phyloP scores from a whole-genome alignment of 2,113 vertebrate species.

The Marcusenius ussheri region DNA sequence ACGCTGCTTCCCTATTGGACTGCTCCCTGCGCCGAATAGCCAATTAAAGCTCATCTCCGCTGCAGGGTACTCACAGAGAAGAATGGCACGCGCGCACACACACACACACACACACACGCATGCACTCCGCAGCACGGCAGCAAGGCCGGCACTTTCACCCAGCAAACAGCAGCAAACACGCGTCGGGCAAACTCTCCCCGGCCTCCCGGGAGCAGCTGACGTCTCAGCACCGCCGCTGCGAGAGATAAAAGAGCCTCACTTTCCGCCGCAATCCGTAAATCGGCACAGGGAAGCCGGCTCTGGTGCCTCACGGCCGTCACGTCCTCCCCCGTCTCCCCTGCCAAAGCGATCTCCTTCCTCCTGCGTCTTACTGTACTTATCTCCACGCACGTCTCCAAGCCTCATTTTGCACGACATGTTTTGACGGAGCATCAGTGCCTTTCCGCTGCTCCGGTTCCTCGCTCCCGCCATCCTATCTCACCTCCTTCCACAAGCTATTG shows the following conservation, averaged over 20 bases:
- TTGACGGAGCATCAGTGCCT: not conserved
- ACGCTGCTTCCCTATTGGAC: not conserved
- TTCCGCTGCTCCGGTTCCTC: not conserved
- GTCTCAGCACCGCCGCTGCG: slow-evolving; percentile 18
- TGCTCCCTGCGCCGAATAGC: not conserved
- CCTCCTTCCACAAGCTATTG: not conserved
- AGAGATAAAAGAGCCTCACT: not conserved
- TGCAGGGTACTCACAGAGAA: not conserved
- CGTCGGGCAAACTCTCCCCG: not conserved
- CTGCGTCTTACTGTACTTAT: not conserved
- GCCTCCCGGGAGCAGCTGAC: slow-evolving; percentile 22
- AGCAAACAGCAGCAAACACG: not conserved
- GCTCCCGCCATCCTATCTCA: not conserved
- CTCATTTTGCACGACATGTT: not conserved
- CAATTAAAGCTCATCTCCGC: not conserved
- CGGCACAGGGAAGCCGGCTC: slow-evolving; percentile 34
- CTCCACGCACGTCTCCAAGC: not conserved
- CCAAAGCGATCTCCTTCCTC: not conserved
- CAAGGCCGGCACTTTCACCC: not conserved
- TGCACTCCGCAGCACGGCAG: not conserved
- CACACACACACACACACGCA: not conserved
- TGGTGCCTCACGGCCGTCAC: not conserved
- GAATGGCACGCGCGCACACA: not conserved
- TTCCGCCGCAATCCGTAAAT: slow-evolving; percentile 24
- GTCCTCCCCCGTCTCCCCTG: not conserved